A percentile compares a stretch with the other conserved stretches of the same genome.
Evolutionary conservation across 2,888 invertebrate genomes (phyloP).

Genomic region (Atrina japonica): DNA sequence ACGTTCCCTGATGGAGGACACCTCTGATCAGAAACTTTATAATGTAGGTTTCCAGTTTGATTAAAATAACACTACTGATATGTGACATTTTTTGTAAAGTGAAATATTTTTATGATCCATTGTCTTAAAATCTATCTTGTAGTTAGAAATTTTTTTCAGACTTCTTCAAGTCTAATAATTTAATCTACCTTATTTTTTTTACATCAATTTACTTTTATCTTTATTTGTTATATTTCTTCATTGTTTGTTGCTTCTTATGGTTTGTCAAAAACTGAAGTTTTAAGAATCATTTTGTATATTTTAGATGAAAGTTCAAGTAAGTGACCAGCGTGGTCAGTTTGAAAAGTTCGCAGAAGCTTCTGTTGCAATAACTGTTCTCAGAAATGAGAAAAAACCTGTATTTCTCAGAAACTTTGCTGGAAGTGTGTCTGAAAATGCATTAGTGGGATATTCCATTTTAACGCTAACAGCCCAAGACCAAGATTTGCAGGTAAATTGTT

Average conservation of each 20-base stretch:
- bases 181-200: too few species aligned
- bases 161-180: too few species aligned
- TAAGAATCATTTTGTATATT: too few species aligned
- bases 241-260: too few species aligned
- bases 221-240: too few species aligned
- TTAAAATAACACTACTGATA: too few species aligned
- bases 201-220: too few species aligned
- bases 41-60: conserved; percentile 43
- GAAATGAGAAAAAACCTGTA: conserved; percentile 26
- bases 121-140: too few species aligned
- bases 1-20: conserved; percentile 50
- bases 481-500: conserved; percentile 37
- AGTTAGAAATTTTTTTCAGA: too few species aligned
- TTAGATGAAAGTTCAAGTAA: conserved; percentile 46
- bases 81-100: too few species aligned
- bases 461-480: conserved; percentile 37
- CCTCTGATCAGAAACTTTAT: conserved; percentile 39
- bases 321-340: conserved; percentile 33
- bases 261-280: too few species aligned
- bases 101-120: too few species aligned
- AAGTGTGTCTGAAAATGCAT: conserved; percentile 28
- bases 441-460: conserved; percentile 20
- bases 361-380: conserved; percentile 27
- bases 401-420: conserved; percentile 28
- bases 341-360: conserved; percentile 22